These are phyloP conservation scores for Lasius fuliginosus DNA, from an alignment of 2,888 invertebrate genomes.

Conservation along the genomic window DNA sequence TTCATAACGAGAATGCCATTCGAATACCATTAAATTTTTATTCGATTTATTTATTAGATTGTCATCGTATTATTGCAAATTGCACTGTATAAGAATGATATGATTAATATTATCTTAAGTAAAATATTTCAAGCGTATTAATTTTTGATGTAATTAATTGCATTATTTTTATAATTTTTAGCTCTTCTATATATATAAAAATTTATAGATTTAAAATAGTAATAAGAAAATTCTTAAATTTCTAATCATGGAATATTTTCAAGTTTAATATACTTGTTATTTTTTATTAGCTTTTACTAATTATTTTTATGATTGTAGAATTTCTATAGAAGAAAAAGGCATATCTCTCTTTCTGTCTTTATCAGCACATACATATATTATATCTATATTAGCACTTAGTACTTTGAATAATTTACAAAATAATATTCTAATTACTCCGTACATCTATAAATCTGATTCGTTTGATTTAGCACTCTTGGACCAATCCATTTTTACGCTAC, in stretches of 20 bases:
- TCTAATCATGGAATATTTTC: not conserved
- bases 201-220: not conserved
- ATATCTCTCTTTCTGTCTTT: not conserved
- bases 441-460: slow-evolving; percentile 9
- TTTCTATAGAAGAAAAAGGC: not conserved
- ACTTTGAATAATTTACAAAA: slow-evolving; percentile 2
- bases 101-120: not conserved
- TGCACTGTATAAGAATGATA: not conserved
- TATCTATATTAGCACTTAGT: not conserved
- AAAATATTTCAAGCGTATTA: not conserved
- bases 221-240: not conserved
- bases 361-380: too few species aligned
- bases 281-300: not conserved
- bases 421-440: not conserved
- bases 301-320: slow-evolving; percentile 1
- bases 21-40: not conserved
- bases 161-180: not conserved
- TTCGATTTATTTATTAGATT: too few species aligned
- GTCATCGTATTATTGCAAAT: not conserved
- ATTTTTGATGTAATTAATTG: not conserved
- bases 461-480: slow-evolving; percentile 31
- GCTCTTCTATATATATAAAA: not conserved
- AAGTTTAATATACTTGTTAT: not conserved
- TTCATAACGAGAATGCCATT: slow-evolving; percentile 10
- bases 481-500: slow-evolving; percentile 56